Percentiles rank a stretch among this genome's conserved stretches.
Evolutionary conservation across 2,113 vertebrate genomes (phyloP).

Genomic region (Crotalus horridus): DNA sequence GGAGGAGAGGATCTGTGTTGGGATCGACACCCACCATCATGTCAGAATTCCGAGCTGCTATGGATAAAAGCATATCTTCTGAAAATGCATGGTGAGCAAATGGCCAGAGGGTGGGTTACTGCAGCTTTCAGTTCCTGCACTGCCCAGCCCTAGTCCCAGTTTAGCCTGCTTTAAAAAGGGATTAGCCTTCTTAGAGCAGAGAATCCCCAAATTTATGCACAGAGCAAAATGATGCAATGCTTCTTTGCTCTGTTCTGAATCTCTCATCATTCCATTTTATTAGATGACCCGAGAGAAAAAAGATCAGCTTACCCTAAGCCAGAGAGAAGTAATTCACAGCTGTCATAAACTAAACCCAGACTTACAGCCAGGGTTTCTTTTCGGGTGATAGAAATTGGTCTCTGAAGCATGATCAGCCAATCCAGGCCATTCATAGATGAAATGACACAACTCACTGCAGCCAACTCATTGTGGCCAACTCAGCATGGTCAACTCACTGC

Average conservation of each 20-base stretch:
- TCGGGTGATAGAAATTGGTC: not conserved
- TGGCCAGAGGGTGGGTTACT: not conserved
- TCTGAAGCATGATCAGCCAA: not conserved
- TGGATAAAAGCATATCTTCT: not conserved
- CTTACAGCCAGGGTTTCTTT: not conserved
- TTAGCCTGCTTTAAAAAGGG: not conserved
- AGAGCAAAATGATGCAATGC: not conserved
- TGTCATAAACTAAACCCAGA: not conserved
- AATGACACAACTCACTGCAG: not conserved
- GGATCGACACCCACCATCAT: not conserved
- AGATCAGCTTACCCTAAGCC: not conserved
- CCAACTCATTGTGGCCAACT: no score
- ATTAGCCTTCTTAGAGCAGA: not conserved
- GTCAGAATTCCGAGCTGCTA: not conserved
- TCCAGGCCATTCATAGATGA: not conserved
- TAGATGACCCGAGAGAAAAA: not conserved
- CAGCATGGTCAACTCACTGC: no score
- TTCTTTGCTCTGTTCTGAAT: not conserved
- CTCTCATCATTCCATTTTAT: not conserved
- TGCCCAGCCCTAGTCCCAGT: not conserved
- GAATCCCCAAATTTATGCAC: not conserved
- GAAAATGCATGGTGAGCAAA: not conserved
- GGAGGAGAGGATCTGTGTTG: not conserved
- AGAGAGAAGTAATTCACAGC: not conserved
- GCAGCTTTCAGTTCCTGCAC: not conserved